Evolutionary conservation across 2,797 vertebrate species (phyloP).

Genomic region (Anguilla megastoma): DNA sequence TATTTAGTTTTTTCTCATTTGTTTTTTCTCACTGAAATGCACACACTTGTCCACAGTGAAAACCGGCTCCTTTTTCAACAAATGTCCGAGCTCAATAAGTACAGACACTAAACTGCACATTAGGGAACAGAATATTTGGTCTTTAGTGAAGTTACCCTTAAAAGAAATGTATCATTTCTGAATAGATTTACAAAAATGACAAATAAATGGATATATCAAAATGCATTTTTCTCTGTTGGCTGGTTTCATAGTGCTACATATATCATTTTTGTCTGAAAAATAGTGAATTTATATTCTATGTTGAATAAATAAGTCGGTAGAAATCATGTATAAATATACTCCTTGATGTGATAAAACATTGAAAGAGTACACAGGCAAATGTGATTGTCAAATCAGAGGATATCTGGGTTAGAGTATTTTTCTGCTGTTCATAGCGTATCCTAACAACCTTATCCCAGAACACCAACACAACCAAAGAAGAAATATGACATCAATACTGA

Average conservation of each 20-base stretch:
- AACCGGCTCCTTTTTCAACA: background rate
- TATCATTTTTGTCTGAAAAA: background rate
- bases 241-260: constrained; percentile 17
- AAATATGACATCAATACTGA: background rate
- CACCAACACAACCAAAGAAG: background rate
- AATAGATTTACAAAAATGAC: background rate
- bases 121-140: background rate
- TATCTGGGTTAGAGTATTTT: background rate
- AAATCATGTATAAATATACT: constrained; percentile 10
- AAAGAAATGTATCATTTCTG: constrained; percentile 1
- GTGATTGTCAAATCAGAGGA: constrained; percentile 2
- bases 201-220: background rate
- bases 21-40: background rate
- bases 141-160: constrained; percentile 2
- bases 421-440: background rate
- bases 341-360: background rate
- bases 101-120: background rate
- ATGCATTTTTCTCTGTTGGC: background rate
- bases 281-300: constrained; percentile 5
- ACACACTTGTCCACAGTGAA: background rate
- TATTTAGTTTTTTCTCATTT: background rate
- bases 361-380: background rate
- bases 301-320: background rate
- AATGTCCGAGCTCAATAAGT: background rate
- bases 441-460: background rate